Percentiles rank a stretch among this genome's conserved stretches.
Conservation (phyloP, 1,140 invertebrate species). For the Trachymyrmex septentrionalis region DNA sequence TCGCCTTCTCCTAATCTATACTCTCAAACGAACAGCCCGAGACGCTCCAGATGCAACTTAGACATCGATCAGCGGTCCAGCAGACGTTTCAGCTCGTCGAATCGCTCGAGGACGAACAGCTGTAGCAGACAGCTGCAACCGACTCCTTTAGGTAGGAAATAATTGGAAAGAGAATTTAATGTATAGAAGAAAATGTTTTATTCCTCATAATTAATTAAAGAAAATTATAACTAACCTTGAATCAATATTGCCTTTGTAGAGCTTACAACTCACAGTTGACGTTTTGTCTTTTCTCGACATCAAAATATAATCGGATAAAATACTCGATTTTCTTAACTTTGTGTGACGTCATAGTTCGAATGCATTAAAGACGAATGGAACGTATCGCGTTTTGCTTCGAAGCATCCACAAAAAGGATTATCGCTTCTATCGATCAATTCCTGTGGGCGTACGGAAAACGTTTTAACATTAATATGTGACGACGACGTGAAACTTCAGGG, state of each 20-base stretch:
- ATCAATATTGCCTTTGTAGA: background rate
- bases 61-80: conserved; percentile 75
- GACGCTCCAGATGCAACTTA: conserved; percentile 70
- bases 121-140: conserved; percentile 70
- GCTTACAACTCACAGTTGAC: background rate
- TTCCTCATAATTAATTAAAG: background rate
- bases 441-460: background rate
- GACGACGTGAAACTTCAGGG: conserved; percentile 74
- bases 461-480: conserved; percentile 54
- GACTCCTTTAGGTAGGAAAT: conserved; percentile 82
- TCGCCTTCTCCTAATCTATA: conserved; percentile 72
- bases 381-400: conserved; percentile 14
- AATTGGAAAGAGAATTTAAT: conserved; percentile 41
- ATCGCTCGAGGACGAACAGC: conserved; percentile 80
- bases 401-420: conserved; percentile 21
- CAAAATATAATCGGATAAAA: conserved; percentile 7
- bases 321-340: background rate
- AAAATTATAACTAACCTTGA: background rate
- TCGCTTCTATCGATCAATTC: conserved; percentile 33
- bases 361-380: conserved; percentile 9
- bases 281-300: conserved; percentile 7
- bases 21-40: conserved; percentile 74
- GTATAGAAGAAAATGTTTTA: background rate
- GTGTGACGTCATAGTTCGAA: conserved; percentile 17
- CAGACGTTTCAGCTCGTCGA: conserved; percentile 78